Conservation (phyloP, 1,140 invertebrate genomes). For the Anastrepha obliqua region DNA sequence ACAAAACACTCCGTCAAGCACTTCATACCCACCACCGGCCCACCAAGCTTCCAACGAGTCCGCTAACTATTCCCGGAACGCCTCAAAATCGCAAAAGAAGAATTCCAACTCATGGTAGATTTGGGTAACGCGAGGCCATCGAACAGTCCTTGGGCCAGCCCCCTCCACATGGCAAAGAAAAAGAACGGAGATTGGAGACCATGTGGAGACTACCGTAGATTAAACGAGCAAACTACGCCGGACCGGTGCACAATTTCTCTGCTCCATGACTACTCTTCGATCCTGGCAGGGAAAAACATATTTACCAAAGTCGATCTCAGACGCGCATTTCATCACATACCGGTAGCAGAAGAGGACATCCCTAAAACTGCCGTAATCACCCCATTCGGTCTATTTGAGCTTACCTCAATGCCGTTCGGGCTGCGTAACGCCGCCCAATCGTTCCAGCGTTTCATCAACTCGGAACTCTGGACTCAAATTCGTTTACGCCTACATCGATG, state of each 20-base stretch:
- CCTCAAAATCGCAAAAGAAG: constrained; percentile 61
- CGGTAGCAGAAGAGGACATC: constrained; percentile 65
- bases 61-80: background rate
- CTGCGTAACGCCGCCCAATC: constrained; percentile 74
- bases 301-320: constrained; percentile 74
- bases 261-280: constrained; percentile 70
- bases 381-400: constrained; percentile 73
- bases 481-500: too few relatives aligned
- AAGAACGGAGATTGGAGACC: constrained; percentile 64
- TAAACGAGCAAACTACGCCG: constrained; percentile 70
- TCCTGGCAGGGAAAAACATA: constrained; percentile 64
- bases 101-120: constrained; percentile 63
- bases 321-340: constrained; percentile 75
- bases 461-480: constrained; percentile 63
- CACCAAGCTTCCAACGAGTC: background rate
- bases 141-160: constrained; percentile 70
- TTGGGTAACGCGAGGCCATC: constrained; percentile 65
- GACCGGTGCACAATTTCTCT: constrained; percentile 70
- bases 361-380: constrained; percentile 73
- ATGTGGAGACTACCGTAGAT: constrained; percentile 73
- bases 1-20: background rate
- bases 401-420: constrained; percentile 73
- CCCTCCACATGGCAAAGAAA: constrained; percentile 67
- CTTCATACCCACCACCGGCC: background rate
- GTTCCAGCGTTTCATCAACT: constrained; percentile 76